Base-by-base conservation (phyloP, 1,140 invertebrate genomes). In the Rhizoglyphus robini region DNA sequence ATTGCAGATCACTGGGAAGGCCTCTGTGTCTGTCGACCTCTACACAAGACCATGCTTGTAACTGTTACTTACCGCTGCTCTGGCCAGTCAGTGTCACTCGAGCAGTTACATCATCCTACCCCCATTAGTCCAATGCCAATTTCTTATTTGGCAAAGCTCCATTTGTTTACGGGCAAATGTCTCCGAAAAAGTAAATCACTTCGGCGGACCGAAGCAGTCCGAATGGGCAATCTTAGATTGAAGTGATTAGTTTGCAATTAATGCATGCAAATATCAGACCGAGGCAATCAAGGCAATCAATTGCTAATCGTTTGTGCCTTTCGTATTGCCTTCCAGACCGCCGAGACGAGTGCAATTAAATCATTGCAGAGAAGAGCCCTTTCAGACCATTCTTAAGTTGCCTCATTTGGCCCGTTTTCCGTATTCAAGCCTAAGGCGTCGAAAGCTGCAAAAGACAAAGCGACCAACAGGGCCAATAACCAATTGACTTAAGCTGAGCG, bases 171-270 rank as follows among this genome's bases (percentile, higher is more conserved):
- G n/a, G n/a, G n/a, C n/a, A n/a, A n/a, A n/a, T n/a, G n/a, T n/a
- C n/a, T n/a, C n/a, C n/a, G n/a, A n/a, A n/a, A n/a, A n/a, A n/a
- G n/a, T n/a, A n/a, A n/a, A n/a, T n/a, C n/a, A n/a, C n/a, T n/a
- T n/a, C n/a, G n/a, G n/a, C n/a, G n/a, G n/a, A n/a, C n/a, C n/a
- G n/a, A n/a, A n/a, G n/a, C n/a, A n/a, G n/a, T n/a, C n/a, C n/a
- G n/a, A n/a, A n/a, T n/a, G n/a, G n/a, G n/a, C n/a, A n/a, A n/a
- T n/a, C n/a, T n/a, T n/a, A n/a, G n/a, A n/a, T n/a, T n/a, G n/a
- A n/a, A n/a, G 51, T 54, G 51, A 54, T 54, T 54, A 54, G 51
- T 54, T 54, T 54, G 51, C 51, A 54, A 54, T 54, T 54, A 54
- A 20, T 54, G 51, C 51, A 54, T 54, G 51, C 51, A 54, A 54